phyloP scores from a whole-genome alignment of 2,113 vertebrate species.

The Oostethus manadensis region DNA sequence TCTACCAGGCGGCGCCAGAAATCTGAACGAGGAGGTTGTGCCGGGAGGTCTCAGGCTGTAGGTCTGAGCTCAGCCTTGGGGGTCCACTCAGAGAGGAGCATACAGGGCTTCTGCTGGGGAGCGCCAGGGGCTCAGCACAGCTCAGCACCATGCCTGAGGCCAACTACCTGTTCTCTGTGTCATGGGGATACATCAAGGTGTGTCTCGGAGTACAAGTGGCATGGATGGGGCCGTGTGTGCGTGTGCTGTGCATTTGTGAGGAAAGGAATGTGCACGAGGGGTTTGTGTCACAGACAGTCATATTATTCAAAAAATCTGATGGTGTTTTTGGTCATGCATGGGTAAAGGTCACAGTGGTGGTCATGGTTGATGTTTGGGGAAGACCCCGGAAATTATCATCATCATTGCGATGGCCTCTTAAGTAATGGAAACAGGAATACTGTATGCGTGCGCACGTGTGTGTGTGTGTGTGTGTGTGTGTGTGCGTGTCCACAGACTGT shows the following conservation, averaged over 20 bases:
- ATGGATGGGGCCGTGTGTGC: constrained; percentile 3
- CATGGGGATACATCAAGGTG: constrained; percentile 98
- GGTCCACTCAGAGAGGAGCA: constrained; percentile 72
- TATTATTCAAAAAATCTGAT: constrained; percentile 1
- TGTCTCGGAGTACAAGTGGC: constrained; percentile 57
- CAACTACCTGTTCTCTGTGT: constrained; percentile 92
- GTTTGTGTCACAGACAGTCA: not conserved
- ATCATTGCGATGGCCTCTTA: not conserved
- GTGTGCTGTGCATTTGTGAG: constrained; percentile 15
- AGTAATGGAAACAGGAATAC: not conserved
- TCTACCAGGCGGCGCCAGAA: constrained; percentile 6
- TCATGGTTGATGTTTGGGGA: not conserved
- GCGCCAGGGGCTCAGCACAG: constrained; percentile 58
- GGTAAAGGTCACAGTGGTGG: not conserved
- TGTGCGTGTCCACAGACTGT: not conserved
- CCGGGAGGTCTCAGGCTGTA: constrained; percentile 30
- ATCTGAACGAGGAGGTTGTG: constrained; percentile 4
- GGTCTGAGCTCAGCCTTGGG: constrained; percentile 50
- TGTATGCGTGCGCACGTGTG: not conserved
- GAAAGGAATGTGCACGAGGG: constrained; percentile 3
- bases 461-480: not conserved
- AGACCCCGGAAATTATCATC: not conserved
- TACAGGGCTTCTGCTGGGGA: constrained; percentile 66
- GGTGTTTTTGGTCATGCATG: not conserved
- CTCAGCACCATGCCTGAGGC: constrained; percentile 91